phyloP scores from a whole-genome alignment of 2,797 vertebrate species.

The Darevskia nairensis region DNA sequence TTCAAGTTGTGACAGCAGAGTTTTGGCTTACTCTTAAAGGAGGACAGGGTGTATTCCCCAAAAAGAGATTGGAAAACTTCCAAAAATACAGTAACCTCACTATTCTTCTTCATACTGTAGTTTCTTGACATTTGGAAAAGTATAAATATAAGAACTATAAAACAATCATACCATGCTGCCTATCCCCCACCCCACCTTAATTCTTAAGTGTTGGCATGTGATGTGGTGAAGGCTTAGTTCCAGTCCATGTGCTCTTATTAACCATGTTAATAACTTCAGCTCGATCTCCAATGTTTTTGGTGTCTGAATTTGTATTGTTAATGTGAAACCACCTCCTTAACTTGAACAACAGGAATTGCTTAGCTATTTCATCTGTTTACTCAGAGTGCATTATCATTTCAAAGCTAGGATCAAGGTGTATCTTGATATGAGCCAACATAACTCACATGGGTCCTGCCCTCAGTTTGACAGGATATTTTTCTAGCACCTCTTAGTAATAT shows the following conservation, averaged over 20 bases:
- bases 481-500: background rate
- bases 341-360: background rate
- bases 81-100: background rate
- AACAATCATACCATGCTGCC: background rate
- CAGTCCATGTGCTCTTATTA: background rate
- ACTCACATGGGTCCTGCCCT: background rate
- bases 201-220: background rate
- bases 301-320: background rate
- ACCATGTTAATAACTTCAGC: background rate
- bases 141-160: background rate
- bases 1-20: background rate
- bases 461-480: slow-evolving; percentile 36
- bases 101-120: background rate
- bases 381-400: background rate
- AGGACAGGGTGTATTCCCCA: background rate
- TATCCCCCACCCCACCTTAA: background rate
- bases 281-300: background rate
- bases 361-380: slow-evolving; percentile 22
- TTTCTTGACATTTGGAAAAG: background rate
- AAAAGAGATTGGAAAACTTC: background rate
- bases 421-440: background rate
- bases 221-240: slow-evolving; percentile 14
- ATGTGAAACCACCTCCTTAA: slow-evolving; percentile 17
- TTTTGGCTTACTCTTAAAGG: background rate
- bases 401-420: slow-evolving; percentile 11